Base-by-base conservation (phyloP, 2,797 vertebrate genomes). In the Sphenopsis melanotis region DNA sequence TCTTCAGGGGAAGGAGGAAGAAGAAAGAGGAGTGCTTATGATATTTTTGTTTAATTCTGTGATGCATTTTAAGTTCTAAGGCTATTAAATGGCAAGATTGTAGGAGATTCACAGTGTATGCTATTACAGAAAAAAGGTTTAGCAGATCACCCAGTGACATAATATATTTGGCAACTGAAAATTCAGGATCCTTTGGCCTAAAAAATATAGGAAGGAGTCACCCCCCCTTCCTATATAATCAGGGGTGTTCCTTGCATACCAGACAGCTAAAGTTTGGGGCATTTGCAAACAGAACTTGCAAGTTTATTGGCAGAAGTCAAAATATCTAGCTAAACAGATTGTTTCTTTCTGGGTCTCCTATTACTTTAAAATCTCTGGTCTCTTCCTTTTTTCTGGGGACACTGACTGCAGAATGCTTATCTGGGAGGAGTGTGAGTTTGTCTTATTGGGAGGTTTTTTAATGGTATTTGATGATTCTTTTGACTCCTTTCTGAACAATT, bases 191-290 rank as follows among this genome's bases (percentile, higher is more conserved):
- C 8, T 78, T 41, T 53, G 34, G 44, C 22, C n/a, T 46, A 32
- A 83, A 52, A 46, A 52, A 70, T 64, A 5, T 13, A 7, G 20
- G 12, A 44, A 46, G 12, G 10, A 50, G 10, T 32, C 17, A 26
- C 1, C 3, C 2, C 13, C 6, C 0, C 5, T 39, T 52, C 68
- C 20, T 55, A n/a, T 39, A 19, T 52, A 72, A 56, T n/a, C n/a
- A 27, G 34, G 15, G 24, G 4, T 39, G 39, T 42, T 64, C 41
- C 26, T 42, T 44, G 11, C 17, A n/a, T 2, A 30, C 7, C 30
- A 27, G 27, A 32, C 22, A 60, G 47, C 9, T 24, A 41, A 65
- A 37, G 9, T 32, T 55, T 7, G 2, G 15, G 32, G 32, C 7
- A 36, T n/a, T 41, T 29, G 17, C 26, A 71, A 53, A 52, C n/a